A percentile compares a stretch with the other conserved stretches of the same genome.
These are phyloP conservation scores for Calephelis nemesis DNA, from an alignment of 1,140 invertebrate species.

Conservation along the genomic window DNA sequence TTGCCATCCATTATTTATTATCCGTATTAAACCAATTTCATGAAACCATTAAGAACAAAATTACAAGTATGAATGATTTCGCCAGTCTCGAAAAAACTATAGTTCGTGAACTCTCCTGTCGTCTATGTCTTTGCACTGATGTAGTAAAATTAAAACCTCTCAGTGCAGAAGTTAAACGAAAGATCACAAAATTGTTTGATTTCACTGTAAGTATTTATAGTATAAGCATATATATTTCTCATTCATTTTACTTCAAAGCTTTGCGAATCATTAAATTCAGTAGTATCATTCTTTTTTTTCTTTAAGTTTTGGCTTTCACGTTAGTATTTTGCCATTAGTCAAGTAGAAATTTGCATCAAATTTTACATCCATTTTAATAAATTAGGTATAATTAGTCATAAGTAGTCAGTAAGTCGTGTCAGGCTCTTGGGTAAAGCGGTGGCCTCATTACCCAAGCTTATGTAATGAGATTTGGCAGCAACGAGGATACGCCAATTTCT, in stretches of 20 bases:
- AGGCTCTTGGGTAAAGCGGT: no score
- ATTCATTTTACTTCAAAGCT: not conserved
- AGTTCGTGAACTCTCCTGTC: slow-evolving; percentile 69
- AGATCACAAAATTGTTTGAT: slow-evolving; percentile 66
- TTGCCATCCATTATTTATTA: slow-evolving; percentile 2
- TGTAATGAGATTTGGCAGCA: no score
- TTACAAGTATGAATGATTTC: slow-evolving; percentile 64
- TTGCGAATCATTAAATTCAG: slow-evolving; percentile 5
- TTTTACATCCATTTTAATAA: no score
- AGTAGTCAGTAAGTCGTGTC: no score
- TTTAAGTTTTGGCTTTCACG: no score
- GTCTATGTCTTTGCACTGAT: slow-evolving; percentile 69
- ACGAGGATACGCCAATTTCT: no score
- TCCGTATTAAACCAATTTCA: slow-evolving; percentile 1
- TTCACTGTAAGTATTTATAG: slow-evolving; percentile 48
- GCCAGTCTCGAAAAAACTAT: slow-evolving; percentile 63
- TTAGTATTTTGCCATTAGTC: no score
- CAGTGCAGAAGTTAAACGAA: slow-evolving; percentile 60
- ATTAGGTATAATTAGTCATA: no score
- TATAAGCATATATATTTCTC: not conserved
- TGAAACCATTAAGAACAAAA: slow-evolving; percentile 26
- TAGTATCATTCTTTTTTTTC: not conserved
- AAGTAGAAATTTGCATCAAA: no score
- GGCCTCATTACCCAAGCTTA: no score
- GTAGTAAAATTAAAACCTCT: slow-evolving; percentile 70